Base-by-base conservation (phyloP, 1,140 invertebrate genomes). In the Drosophila seguyi region DNA sequence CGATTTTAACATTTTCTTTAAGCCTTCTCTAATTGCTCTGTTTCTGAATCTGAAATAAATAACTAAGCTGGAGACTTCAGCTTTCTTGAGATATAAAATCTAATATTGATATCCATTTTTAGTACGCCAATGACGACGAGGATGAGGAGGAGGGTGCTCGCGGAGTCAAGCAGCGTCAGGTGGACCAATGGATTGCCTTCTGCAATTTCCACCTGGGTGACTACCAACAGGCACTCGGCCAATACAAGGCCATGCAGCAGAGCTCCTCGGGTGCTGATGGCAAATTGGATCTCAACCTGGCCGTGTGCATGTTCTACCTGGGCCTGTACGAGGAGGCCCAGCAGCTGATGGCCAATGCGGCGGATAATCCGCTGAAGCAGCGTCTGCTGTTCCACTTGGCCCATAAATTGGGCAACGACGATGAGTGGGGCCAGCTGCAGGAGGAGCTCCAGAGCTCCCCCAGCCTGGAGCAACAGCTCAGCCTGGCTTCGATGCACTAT, bases 401-500 rank as follows among this genome's bases (percentile, higher is more conserved):
- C 0, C 98, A 99, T 88, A 99, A 99, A 93, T 95, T 99, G 82
- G 95, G 95, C 20, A 97, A 99, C 88, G 98, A 99, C 90, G 95
- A 96, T 27, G 94, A 95, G 50, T 93, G 98, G 71, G 96, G 97
- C 94, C 94, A 95, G 56, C 95, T 96, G 71, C 97, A 98, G 92
- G 95, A 97, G 56, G 95, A 96, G 73, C 93, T 99, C 11, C 95
- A 97, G 67, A 97, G 99, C 90, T 95, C 97, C 5, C 97, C 99
- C 88, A 95, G 97, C 13, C 95, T 98, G 13, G 98, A 99, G 93
- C 98, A 99, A 94, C 98, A 99, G 93, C 94, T 99, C 10, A 98
- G 97, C 79, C 93, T 99, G 39, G 99, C 99, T 4, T 98, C 98
- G 0, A 98, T 99, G 81, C 98, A 99, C 93, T 99, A 99, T 92